Conservation (phyloP, 2,113 vertebrate genomes). For the Orthonyx spaldingii region DNA sequence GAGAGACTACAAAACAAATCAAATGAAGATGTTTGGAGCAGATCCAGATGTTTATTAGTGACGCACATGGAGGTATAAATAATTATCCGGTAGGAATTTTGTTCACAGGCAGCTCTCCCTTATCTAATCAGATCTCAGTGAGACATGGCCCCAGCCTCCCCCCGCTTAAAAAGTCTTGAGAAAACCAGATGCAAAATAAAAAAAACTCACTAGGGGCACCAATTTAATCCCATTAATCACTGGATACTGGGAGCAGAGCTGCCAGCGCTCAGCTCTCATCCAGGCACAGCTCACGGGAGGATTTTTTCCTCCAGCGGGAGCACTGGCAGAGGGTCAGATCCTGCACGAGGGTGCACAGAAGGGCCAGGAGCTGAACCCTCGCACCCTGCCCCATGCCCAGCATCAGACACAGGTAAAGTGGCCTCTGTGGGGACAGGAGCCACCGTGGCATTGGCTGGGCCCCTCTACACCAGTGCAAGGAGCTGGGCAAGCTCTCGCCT, state of each 20-base stretch:
- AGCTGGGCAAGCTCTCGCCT: neutral
- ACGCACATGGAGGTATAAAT: constrained; percentile 50
- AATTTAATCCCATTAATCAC: neutral
- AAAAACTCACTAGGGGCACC: neutral
- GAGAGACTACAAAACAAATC: neutral
- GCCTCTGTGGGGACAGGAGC: neutral
- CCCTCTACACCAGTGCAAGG: neutral
- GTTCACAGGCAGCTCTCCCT: constrained; percentile 21
- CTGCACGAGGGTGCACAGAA: neutral
- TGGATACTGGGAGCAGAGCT: neutral
- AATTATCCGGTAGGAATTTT: constrained; percentile 32
- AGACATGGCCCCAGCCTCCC: neutral
- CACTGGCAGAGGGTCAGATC: neutral
- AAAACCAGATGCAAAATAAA: constrained; percentile 26
- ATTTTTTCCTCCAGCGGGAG: neutral
- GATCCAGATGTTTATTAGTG: constrained; percentile 52
- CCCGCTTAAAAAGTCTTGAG: neutral
- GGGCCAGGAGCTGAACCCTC: neutral
- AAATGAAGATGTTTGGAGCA: constrained; percentile 20
- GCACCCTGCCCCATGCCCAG: neutral
- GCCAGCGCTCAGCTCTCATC: neutral
- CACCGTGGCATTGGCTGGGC: accelerated
- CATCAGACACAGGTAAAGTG: neutral
- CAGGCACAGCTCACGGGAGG: neutral
- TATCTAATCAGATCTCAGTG: constrained; percentile 20